These are phyloP conservation scores for Pogonognathellus flavescens DNA, from an alignment of 1,140 invertebrate species.

Conservation along the genomic window DNA sequence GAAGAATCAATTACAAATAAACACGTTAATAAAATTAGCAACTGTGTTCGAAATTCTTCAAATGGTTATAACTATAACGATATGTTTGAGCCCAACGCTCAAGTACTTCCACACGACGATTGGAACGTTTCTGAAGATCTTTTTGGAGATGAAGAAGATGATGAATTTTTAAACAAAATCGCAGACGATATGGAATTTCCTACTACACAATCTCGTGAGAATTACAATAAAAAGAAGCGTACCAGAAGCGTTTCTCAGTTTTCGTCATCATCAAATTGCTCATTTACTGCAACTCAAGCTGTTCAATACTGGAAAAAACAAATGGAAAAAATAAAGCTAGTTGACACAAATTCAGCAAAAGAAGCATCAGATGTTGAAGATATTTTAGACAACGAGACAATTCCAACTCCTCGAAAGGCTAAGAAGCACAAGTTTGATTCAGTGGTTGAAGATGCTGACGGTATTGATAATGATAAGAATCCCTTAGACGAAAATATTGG, in stretches of 20 bases:
- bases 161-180: background rate
- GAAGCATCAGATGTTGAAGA: background rate
- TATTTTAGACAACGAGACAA: background rate
- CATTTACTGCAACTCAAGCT: background rate
- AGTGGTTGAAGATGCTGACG: background rate
- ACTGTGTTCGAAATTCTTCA: too few species aligned
- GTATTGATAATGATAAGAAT: background rate
- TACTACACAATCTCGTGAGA: background rate
- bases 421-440: background rate
- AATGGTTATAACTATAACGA: too few species aligned
- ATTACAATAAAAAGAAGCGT: background rate
- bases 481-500: background rate
- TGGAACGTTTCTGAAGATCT: background rate
- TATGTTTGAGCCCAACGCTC: too few species aligned
- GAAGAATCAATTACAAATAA: background rate
- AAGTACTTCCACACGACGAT: background rate
- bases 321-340: background rate
- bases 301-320: conserved; percentile 10
- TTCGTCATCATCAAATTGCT: background rate
- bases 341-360: background rate
- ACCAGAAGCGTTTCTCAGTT: background rate
- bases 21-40: background rate
- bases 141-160: background rate
- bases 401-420: background rate
- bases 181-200: background rate